Percentiles rank a stretch among this genome's conserved stretches.
phyloP scores from a whole-genome alignment of 2,888 invertebrate genomes.

The Timema podura region DNA sequence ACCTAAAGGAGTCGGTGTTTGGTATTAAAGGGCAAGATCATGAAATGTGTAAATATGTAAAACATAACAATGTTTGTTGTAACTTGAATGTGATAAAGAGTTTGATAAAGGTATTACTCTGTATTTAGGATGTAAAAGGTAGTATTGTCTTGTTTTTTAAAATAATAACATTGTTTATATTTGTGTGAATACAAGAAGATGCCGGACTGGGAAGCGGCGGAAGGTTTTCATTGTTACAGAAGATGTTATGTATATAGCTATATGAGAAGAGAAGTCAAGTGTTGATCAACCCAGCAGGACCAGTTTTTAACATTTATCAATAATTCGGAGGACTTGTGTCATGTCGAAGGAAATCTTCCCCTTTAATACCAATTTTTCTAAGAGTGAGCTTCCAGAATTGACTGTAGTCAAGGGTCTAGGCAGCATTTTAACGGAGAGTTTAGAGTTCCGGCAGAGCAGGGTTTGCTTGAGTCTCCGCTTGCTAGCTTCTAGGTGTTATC shows the following conservation, averaged over 20 bases:
- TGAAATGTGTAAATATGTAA: slow-evolving; percentile 27
- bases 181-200: slow-evolving; percentile 45
- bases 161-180: slow-evolving; percentile 56
- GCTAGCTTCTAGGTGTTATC: slow-evolving; percentile 46
- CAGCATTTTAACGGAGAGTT: slow-evolving; percentile 31
- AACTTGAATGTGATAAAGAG: slow-evolving; percentile 34
- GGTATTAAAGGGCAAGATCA: slow-evolving; percentile 47
- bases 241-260: slow-evolving; percentile 27
- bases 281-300: slow-evolving; percentile 19
- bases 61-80: slow-evolving; percentile 29
- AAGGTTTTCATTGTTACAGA: neutral
- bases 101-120: slow-evolving; percentile 31
- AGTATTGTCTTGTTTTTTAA: slow-evolving; percentile 29
- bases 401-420: slow-evolving; percentile 33
- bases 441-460: slow-evolving; percentile 35
- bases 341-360: slow-evolving; percentile 31
- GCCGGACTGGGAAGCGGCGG: neutral
- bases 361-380: slow-evolving; percentile 34
- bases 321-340: slow-evolving; percentile 18
- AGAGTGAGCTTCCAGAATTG: slow-evolving; percentile 48
- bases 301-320: slow-evolving; percentile 31
- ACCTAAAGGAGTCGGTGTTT: slow-evolving; percentile 37
- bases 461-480: slow-evolving; percentile 48
- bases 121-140: slow-evolving; percentile 29
- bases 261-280: slow-evolving; percentile 25